A percentile compares a stretch with the other conserved stretches of the same genome.
Conservation (phyloP, 2,113 vertebrate genomes). For the Poeciliopsis occidentalis region DNA sequence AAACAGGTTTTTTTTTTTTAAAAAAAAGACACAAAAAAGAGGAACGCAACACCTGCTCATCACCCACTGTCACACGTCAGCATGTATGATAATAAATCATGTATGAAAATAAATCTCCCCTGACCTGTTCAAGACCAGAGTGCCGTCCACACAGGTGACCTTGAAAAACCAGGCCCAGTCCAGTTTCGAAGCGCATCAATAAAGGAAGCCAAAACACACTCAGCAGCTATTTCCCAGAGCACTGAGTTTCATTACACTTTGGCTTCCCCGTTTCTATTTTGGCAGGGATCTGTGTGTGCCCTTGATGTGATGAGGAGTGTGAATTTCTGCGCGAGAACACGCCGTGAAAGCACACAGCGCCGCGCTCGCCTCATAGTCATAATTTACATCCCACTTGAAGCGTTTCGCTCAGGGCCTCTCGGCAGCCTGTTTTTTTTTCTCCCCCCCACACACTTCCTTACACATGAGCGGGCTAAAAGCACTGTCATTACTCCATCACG, state of each 20-base stretch:
- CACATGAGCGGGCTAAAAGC: conserved; percentile 70
- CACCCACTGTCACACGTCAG: background rate
- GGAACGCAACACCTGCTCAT: background rate
- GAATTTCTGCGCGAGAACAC: conserved; percentile 41
- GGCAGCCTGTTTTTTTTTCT: conserved; percentile 29
- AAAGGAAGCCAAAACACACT: conserved; percentile 52
- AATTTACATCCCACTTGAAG: conserved; percentile 64
- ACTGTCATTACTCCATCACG: conserved; percentile 67
- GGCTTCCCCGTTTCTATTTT: conserved; percentile 56
- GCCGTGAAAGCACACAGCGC: conserved; percentile 10
- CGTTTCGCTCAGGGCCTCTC: conserved; percentile 48
- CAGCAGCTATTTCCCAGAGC: conserved; percentile 53
- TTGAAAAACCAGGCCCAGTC: conserved; percentile 56
- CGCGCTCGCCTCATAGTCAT: conserved; percentile 38
- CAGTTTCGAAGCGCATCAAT: conserved; percentile 27
- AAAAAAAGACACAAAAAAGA: background rate
- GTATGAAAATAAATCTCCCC: background rate
- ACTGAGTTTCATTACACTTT: conserved; percentile 55
- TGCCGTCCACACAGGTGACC: conserved; percentile 46
- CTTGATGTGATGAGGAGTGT: conserved; percentile 66
- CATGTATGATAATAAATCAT: too few species aligned
- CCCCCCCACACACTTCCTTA: conserved; percentile 34
- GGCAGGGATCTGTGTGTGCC: conserved; percentile 41
- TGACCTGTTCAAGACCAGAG: conserved; percentile 3
- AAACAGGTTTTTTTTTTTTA: too few species aligned